phyloP scores from a whole-genome alignment of 2,113 vertebrate species.

The Oncorhynchus masou region DNA sequence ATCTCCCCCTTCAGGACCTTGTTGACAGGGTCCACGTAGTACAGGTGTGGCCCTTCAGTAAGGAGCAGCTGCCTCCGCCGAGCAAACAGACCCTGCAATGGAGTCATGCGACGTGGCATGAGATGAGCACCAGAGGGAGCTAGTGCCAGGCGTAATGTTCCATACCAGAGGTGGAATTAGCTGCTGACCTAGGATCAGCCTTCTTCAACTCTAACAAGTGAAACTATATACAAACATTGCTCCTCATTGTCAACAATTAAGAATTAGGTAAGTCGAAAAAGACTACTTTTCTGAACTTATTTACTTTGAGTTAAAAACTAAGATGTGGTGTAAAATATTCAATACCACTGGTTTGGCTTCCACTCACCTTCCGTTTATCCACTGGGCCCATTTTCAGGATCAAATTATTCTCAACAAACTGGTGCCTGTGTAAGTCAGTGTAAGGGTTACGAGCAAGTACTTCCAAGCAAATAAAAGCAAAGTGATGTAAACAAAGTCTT shows the following conservation, averaged over 20 bases:
- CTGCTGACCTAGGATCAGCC: background rate
- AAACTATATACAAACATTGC: no score
- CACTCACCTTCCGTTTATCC: conserved; percentile 94
- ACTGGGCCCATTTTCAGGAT: conserved; percentile 99
- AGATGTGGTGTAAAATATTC: no score
- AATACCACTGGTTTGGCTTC: background rate
- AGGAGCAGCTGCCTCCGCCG: conserved; percentile 92
- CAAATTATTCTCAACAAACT: conserved; percentile 99
- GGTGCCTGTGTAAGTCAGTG: conserved; percentile 82
- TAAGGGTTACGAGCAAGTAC: background rate
- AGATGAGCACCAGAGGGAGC: conserved; percentile 58
- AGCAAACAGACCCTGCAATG: conserved; percentile 90
- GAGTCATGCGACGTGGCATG: conserved; percentile 12
- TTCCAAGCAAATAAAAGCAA: background rate
- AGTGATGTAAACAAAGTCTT: background rate
- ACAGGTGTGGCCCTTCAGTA: conserved; percentile 95
- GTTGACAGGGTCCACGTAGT: conserved; percentile 98
- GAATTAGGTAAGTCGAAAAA: background rate
- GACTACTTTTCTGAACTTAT: background rate
- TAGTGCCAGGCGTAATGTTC: conserved; percentile 14
- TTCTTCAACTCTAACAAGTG: background rate
- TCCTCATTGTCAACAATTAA: background rate
- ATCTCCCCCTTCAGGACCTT: conserved; percentile 98
- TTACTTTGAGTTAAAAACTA: background rate
- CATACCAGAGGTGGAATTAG: conserved; percentile 20